Base-by-base conservation (phyloP, 2,888 invertebrate species). In the Encarsia formosa region DNA sequence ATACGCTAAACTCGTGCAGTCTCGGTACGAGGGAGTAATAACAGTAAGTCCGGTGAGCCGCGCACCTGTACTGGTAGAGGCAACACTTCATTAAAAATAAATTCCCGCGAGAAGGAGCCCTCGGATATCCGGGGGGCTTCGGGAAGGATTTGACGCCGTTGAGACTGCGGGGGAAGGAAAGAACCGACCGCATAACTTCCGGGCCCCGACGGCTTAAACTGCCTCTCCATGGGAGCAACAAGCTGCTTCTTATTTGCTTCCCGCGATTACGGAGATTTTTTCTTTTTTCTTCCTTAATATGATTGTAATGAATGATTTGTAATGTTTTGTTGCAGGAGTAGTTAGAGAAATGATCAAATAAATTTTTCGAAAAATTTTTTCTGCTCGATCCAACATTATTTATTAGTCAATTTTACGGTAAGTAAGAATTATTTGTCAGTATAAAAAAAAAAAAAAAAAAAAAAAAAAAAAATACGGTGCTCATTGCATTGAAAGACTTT, bases 71-170 rank as follows among this genome's bases (percentile, higher is more conserved):
- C 26, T 26, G 26, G 26, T 11, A 6, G 26, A 11, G 26, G 68
- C 66, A 69, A 66, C 74, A 76, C 77, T 77, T 77, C 76, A 77
- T 77, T 77, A 77, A 77, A 77, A 77, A 77, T 76, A 77, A 77
- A 77, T 77, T 76, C 74, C 68, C n/a, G n/a, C n/a, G 63, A 69
- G 69, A 70, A 74, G 69, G 67, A 73, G 74, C 70, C 70, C 67
- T 63, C 65, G 75, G 75, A 75, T 76, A 75, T 74, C 68, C 64
- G 67, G 64, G 40, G 53, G 71, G 70, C 71, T 75, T 75, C 72
- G 69, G 69, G 64, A 60, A 65, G 75, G 76, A 76, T 77, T 75
- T 74, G 60, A 65, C 64, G 64, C 60, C 64, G 63, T 61, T 44
- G 22, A 42, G 34, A 39, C 43, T 37, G 32, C 38, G 16, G 22